phyloP scores from a whole-genome alignment of 2,797 vertebrate species.

The Mallotus villosus region DNA sequence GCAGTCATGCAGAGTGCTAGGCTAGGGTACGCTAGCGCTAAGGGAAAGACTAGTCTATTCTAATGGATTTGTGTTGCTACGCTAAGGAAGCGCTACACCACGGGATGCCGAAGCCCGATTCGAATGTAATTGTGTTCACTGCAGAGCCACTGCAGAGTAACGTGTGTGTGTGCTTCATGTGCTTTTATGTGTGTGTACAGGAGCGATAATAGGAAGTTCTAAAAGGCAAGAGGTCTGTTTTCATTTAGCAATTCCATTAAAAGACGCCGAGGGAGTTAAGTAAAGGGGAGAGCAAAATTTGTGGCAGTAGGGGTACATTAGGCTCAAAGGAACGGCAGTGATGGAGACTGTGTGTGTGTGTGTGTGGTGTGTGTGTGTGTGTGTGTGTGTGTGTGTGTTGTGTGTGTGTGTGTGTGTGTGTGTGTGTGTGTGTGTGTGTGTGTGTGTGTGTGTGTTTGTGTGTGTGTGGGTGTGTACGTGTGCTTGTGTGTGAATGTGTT shows the following conservation, averaged over 20 bases:
- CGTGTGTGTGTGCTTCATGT: constrained; percentile 8
- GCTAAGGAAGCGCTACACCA: constrained; percentile 34
- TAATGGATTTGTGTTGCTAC: constrained; percentile 57
- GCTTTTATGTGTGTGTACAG: background rate
- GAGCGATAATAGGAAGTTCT: background rate
- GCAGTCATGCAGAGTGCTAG: constrained; percentile 27
- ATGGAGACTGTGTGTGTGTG: background rate
- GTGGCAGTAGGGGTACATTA: too few species aligned
- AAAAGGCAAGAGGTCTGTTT: background rate
- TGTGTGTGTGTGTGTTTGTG: constrained; percentile 4
- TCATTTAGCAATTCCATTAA: constrained; percentile 2
- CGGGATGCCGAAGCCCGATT: constrained; percentile 22
- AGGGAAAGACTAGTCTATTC: constrained; percentile 40
- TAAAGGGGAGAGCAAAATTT: background rate
- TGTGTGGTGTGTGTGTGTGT: background rate
- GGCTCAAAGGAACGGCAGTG: too few species aligned
- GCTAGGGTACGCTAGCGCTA: constrained; percentile 31
- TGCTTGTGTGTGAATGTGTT: constrained; percentile 2
- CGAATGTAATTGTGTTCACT: constrained; percentile 55
- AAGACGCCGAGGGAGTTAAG: background rate
- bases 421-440: constrained; percentile 28
- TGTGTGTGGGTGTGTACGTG: background rate
- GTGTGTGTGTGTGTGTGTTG: background rate
- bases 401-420: background rate
- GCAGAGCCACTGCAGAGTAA: constrained; percentile 53